Evolutionary conservation across 2,888 invertebrate species (phyloP), one percentile per base, ranked within the genome.

Genomic region (Drosophila suboccidentalis): DNA sequence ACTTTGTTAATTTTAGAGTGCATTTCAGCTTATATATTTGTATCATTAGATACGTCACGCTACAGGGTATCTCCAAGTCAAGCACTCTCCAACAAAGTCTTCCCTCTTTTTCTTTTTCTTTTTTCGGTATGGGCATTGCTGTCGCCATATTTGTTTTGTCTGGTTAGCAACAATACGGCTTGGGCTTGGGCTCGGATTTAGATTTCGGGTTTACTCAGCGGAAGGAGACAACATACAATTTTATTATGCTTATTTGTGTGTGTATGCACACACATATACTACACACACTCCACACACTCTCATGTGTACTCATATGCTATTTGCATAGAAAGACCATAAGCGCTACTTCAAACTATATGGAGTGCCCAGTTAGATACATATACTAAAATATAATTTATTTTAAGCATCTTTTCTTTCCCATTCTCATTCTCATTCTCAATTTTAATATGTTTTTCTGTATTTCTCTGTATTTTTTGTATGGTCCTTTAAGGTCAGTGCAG

Each of bases 101-200:
- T 11, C 2, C 13, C 9, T 46, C n/a, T n/a, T n/a, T n/a, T n/a
- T n/a, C 1, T 49, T 22, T 3, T 44, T 11, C 51, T 59, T 61
- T 22, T 51, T 49, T 9, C 51, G 55, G 57, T 13, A 26, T 49
- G 51, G 57, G 49, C 67, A 50, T 44, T 59, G 47, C 73, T 87
- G 89, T 87, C 88, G 88, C 83, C 87, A 87, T 86, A 82, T 85
- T 89, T 77, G 80, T 59, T 76, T 78, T 82, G 88, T 79, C 89
- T 78, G 76, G 75, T 68, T 79, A 79, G 79, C 80, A 78, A 67
- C 77, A 80, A 73, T 69, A 70, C 58, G 63, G 80, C 62, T 57
- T 49, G 65, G 71, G 77, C 46, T 53, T 43, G 65, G 50, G 53
- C 67, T 67, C 50, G 63, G 67, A 67, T 63, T 67, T 63, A 39